A percentile compares a stretch with the other conserved stretches of the same genome.
phyloP scores from a whole-genome alignment of 2,113 vertebrate genomes.

The Hypanus sabinus region DNA sequence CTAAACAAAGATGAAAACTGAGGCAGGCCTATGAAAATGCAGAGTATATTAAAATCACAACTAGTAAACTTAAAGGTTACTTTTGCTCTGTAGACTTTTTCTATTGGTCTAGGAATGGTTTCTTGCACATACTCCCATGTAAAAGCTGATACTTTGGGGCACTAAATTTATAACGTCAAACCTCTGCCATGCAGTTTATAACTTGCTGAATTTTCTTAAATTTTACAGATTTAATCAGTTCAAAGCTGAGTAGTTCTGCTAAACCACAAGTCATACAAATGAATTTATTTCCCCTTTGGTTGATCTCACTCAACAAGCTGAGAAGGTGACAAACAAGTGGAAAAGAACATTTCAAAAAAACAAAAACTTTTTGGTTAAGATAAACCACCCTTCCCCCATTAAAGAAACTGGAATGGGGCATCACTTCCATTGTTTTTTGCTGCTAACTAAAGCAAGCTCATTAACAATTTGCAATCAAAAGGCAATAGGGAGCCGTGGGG shows the following conservation, averaged over 20 bases:
- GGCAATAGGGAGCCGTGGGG: too few species aligned
- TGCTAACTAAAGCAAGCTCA: not conserved
- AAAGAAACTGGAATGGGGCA: not conserved
- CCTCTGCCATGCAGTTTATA: not conserved
- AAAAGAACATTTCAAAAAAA: not conserved
- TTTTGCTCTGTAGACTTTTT: not conserved
- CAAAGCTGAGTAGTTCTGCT: not conserved
- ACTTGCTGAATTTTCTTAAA: not conserved
- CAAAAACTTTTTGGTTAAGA: too few species aligned
- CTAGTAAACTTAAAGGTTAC: not conserved
- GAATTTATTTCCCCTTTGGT: not conserved
- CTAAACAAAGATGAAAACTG: too few species aligned
- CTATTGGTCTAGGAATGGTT: not conserved
- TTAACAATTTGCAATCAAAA: not conserved
- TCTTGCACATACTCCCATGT: not conserved
- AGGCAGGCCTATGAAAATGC: not conserved
- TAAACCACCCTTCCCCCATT: not conserved
- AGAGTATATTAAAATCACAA: not conserved
- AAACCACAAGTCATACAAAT: not conserved
- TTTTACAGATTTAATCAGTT: constrained; percentile 4
- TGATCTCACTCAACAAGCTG: not conserved
- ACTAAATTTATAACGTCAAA: not conserved
- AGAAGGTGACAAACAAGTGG: not conserved
- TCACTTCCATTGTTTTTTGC: not conserved
- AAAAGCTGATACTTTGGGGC: not conserved